These are phyloP conservation scores for Thermophis baileyi DNA, from an alignment of 2,113 vertebrate genomes.

Conservation along the genomic window DNA sequence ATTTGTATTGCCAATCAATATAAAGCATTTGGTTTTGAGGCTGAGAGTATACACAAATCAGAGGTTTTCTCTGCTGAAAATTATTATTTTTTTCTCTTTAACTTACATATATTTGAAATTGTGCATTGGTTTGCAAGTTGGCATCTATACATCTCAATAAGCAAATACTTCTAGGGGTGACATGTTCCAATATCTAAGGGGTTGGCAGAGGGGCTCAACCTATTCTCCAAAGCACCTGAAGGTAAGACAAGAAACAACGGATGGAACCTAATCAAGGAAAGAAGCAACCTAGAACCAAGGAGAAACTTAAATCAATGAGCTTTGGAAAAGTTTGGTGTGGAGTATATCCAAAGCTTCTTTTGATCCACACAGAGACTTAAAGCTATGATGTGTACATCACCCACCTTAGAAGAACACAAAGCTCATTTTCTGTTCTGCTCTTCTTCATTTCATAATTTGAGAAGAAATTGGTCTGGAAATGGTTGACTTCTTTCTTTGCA, in stretches of 20 bases:
- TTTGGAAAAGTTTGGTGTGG: not conserved
- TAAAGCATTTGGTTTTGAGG: not conserved
- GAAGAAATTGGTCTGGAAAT: not conserved
- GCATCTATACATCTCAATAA: not conserved
- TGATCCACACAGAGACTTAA: not conserved
- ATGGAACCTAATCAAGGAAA: not conserved
- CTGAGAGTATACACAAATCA: not conserved
- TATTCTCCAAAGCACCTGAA: not conserved
- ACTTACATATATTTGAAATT: not conserved
- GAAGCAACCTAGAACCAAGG: not conserved
- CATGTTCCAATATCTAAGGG: not conserved
- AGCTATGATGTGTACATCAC: not conserved
- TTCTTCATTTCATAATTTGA: not conserved
- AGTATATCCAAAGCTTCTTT: not conserved
- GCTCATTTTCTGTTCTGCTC: not conserved
- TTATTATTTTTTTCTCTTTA: not conserved
- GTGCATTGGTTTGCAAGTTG: not conserved
- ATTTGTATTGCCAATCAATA: not conserved
- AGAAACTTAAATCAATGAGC: not conserved
- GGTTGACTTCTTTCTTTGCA: not conserved
- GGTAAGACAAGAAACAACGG: not conserved
- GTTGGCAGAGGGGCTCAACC: not conserved
- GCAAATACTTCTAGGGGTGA: not conserved
- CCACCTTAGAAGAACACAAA: not conserved
- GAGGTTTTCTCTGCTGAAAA: not conserved